Percentiles rank a stretch among this genome's conserved stretches.
phyloP scores from a whole-genome alignment of 2,888 invertebrate genomes.

The Cephonodes hylas region DNA sequence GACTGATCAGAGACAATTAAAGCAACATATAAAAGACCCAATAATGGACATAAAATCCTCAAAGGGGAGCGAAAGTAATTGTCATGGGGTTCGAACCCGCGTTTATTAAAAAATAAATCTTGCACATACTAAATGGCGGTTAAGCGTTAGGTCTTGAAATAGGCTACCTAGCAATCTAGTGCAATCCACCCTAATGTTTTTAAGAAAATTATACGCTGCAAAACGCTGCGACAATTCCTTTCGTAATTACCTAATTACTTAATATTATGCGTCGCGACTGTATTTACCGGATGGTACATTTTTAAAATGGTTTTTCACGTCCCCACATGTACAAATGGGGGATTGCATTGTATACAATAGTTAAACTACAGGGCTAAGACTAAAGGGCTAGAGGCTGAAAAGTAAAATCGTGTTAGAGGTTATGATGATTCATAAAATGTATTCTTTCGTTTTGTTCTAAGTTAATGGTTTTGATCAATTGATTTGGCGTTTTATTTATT shows the following conservation, averaged over 20 bases:
- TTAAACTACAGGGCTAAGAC: background rate
- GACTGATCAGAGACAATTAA: too few relatives aligned
- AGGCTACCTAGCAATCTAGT: constrained; percentile 12
- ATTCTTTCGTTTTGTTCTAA: too few relatives aligned
- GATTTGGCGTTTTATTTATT: too few relatives aligned
- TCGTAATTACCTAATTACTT: constrained; percentile 4
- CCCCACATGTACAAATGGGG: background rate
- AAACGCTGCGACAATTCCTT: background rate
- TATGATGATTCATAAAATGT: too few relatives aligned
- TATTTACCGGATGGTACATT: background rate
- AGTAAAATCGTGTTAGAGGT: too few relatives aligned
- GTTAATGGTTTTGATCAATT: too few relatives aligned
- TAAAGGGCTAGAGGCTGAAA: background rate
- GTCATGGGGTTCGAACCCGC: background rate
- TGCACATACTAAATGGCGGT: constrained; percentile 1
- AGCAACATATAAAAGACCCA: background rate
- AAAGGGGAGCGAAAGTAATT: background rate
- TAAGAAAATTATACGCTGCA: background rate
- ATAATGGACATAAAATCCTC: background rate
- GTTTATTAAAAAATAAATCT: constrained; percentile 2
- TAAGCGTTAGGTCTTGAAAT: constrained; percentile 4
- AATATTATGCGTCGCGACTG: background rate
- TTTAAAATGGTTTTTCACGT: background rate
- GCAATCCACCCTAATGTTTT: constrained; percentile 6
- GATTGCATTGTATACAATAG: background rate